Base-by-base conservation (phyloP, 2,113 vertebrate genomes). In the Ammospiza nelsoni region DNA sequence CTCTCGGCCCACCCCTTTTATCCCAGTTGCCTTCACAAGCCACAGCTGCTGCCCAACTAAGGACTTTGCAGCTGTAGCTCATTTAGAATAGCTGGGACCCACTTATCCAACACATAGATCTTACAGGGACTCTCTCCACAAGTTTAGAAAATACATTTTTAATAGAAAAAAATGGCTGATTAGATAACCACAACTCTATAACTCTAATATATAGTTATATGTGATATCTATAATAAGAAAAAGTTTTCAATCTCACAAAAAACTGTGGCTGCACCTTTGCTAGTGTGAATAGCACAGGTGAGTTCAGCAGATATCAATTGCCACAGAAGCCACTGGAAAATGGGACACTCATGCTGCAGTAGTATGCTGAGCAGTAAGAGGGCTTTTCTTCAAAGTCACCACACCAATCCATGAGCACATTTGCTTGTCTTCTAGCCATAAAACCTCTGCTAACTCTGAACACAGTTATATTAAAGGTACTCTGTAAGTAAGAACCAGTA, bases 321-420 rank as follows among this genome's bases (percentile, higher is more conserved):
- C 46, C 25, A 39, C 51, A 72, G 59, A 55, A 80, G 19, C 17
- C 13, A 3, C 25, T 55, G 35, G 31, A 57, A 48, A 33, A 19
- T 9, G 11, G 4, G 4, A 39, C 20, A 25, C 43, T 44, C 15
- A 12, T 43, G 33, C 29, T 73, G 16, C 22, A 19, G 19, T 28
- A 23, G 17, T 72, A 72, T 51, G 7, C 35, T 84, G 9, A 61
- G 35, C 2, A 5, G 2, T 37, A 83, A 58, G 23, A 58, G 14
- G 12, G 9, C 16, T 58, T 61, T 74, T 73, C 29, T 86, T 68
- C 39, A 44, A 76, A 77, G 48, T 44, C 48, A 63, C 37, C 31
- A 63, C 44, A 29, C 21, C 0, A 0, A 21, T 57, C 20, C 24
- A 12, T 20, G 8, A 51, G 20, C 20, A 28, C 3, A n/a, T 65